Conservation (phyloP, 2,888 invertebrate species). For the Aelia acuminata region DNA sequence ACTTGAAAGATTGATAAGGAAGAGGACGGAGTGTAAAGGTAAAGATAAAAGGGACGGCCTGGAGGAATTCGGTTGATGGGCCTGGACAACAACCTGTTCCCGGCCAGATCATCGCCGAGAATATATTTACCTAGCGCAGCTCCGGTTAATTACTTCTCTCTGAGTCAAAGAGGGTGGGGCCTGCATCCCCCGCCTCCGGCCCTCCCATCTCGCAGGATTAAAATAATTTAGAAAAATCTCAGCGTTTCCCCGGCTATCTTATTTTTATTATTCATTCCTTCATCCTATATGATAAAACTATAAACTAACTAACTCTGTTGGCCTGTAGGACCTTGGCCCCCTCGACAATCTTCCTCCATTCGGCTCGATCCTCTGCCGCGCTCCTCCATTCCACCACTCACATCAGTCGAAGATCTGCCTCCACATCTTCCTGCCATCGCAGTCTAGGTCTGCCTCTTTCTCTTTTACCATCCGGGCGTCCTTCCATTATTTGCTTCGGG, state of each 20-base stretch:
- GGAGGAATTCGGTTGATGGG: not conserved
- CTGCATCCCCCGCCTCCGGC: not conserved
- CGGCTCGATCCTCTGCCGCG: too few species aligned
- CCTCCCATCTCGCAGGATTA: not conserved
- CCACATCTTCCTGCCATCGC: too few species aligned
- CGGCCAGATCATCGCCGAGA: constrained; percentile 29
- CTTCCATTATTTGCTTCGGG: too few species aligned
- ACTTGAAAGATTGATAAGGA: not conserved
- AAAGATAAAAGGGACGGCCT: not conserved
- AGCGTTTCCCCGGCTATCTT: not conserved
- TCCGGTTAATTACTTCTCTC: constrained; percentile 38
- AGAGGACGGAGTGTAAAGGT: not conserved
- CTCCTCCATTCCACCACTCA: too few species aligned
- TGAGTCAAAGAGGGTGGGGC: constrained; percentile 16
- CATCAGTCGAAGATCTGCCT: too few species aligned
- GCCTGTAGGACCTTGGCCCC: too few species aligned
- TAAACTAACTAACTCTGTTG: too few species aligned
- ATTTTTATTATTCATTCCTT: not conserved
- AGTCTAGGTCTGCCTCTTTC: too few species aligned
- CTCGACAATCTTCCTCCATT: too few species aligned
- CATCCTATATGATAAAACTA: not conserved
- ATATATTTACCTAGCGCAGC: constrained; percentile 42
- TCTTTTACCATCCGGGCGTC: too few species aligned
- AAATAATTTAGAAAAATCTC: not conserved
- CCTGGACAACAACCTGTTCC: not conserved